phyloP scores from a whole-genome alignment of 2,797 vertebrate genomes.

The Macropus fuliginosus region DNA sequence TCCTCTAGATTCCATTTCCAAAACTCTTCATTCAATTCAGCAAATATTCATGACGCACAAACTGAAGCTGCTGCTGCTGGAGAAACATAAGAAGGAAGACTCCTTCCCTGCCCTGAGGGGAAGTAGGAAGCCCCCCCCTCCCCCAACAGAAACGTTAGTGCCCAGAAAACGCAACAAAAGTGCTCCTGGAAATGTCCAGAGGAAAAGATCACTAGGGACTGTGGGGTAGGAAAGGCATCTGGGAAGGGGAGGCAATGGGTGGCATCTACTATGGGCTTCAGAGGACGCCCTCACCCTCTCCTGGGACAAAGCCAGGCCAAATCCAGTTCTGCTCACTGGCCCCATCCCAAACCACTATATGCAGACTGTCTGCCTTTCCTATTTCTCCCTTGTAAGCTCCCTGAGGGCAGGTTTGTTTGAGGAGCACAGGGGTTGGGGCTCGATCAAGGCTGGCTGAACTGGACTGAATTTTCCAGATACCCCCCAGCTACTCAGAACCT shows the following conservation, averaged over 20 bases:
- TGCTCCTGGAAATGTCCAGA: too few species aligned
- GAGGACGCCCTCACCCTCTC: too few species aligned
- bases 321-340: too few species aligned
- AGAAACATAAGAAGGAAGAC: too few species aligned
- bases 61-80: too few species aligned
- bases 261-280: background rate
- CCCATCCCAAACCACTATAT: too few species aligned
- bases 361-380: background rate
- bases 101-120: background rate
- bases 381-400: background rate
- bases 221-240: background rate
- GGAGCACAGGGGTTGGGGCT: background rate
- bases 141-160: background rate
- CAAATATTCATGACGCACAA: background rate
- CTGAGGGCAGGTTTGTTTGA: background rate
- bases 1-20: background rate
- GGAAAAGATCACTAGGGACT: background rate
- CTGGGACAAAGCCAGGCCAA: background rate
- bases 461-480: background rate
- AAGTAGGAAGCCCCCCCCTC: too few species aligned
- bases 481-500: background rate
- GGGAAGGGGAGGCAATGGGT: background rate
- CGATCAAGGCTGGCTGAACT: background rate
- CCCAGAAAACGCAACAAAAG: background rate
- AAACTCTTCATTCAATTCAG: background rate